These are phyloP conservation scores for Chiroxiphia lanceolata DNA, from an alignment of 2,797 vertebrate genomes.

Conservation along the genomic window DNA sequence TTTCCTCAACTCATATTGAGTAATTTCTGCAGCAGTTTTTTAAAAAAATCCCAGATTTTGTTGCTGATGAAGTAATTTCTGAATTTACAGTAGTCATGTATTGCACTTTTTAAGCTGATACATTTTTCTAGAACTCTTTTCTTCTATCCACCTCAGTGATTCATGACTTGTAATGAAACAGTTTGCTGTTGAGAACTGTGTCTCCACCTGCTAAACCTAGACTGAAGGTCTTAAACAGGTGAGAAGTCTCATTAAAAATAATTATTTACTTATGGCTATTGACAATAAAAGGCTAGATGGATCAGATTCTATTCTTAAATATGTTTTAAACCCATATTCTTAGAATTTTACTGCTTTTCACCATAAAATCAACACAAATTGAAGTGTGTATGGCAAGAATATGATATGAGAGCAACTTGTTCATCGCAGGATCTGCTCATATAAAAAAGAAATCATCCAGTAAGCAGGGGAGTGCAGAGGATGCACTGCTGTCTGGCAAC, in stretches of 20 bases:
- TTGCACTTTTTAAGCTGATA: background rate
- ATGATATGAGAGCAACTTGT: constrained; percentile 6
- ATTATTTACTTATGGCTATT: background rate
- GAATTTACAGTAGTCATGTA: constrained; percentile 20
- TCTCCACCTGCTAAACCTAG: background rate
- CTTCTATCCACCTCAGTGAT: constrained; percentile 12
- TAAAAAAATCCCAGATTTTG: background rate
- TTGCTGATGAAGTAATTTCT: constrained; percentile 9
- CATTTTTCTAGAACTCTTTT: constrained; percentile 14
- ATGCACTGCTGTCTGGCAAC: background rate
- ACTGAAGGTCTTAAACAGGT: background rate
- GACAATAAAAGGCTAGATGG: background rate
- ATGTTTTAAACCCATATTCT: background rate
- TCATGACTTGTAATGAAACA: background rate
- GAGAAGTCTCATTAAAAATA: background rate
- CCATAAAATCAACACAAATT: background rate
- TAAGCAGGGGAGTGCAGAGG: background rate
- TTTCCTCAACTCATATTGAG: background rate
- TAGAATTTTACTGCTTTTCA: constrained; percentile 25
- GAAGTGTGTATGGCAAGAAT: background rate
- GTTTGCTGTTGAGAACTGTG: background rate
- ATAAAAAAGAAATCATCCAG: background rate
- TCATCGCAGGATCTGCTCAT: background rate
- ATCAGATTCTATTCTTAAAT: background rate
- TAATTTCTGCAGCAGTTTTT: constrained; percentile 1